Evolutionary conservation across 1,140 invertebrate species (phyloP), one percentile per base, ranked within the genome.

Genomic region (Gonatopus flavifemur): DNA sequence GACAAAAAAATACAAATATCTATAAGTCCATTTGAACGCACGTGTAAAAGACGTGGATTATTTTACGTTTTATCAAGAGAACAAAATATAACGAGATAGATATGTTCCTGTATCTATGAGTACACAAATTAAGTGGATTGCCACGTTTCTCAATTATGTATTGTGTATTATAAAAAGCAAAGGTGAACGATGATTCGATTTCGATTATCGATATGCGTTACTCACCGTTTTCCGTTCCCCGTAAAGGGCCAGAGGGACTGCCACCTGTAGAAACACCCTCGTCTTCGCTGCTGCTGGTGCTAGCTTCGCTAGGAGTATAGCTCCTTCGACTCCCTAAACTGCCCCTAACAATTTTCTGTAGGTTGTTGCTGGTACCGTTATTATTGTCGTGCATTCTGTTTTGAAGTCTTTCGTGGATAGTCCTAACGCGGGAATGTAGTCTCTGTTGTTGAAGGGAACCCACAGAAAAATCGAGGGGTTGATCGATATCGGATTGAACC

Each of bases 391-490:
- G 66, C 20, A 61, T 53, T 19, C 59, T 54, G 9, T 35, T 42
- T n/a, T 72, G 72, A 5, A 72, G 42, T 40, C 66, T 67, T 31
- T 70, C 72, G 40, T 75, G 67, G 46, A 74, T 68, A 39, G 59
- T 70, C 52, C 67, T 69, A 3, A 55, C 55, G 25, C 63, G 54
- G 10, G 69, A 58, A 18, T 72, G 67, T 30, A 74, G 53, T 57
- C 66, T 67, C 13, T 69, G 70, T 41, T 78, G 76, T 25, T 77
- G 73, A 30, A 76, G 44, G 1, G 73, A 74, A 9, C 75, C 76
- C 35, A 78, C 76, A 20, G 76, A 78, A 44, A 78, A 78, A 39
- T 78, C 76, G 3, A 78, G 55, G 1, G 76, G 76, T 38, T 78
- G 76, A 50, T 78, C 76, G 22, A 73, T 67, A 8, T 77, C 72